Conservation (phyloP, 2,113 vertebrate genomes). For the Pandion haliaetus region DNA sequence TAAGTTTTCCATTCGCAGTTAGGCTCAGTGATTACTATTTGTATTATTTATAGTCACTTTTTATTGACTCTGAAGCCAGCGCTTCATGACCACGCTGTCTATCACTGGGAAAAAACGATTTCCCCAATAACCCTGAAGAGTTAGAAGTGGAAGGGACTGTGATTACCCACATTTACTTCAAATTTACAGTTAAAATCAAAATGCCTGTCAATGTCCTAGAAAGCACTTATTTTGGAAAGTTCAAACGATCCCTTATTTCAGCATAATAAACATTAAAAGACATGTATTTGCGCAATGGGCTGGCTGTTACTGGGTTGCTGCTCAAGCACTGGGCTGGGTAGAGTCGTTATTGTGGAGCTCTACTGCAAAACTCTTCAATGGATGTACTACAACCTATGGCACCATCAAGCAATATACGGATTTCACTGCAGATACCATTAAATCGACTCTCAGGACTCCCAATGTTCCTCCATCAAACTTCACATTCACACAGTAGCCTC, state of each 20-base stretch:
- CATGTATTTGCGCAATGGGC: not conserved
- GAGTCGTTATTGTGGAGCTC: fast-evolving
- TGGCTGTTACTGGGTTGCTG: not conserved
- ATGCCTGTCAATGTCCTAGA: not conserved
- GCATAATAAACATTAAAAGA: not conserved
- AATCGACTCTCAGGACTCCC: not conserved
- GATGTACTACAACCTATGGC: not conserved
- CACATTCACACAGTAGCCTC: fast-evolving
- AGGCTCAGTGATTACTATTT: not conserved
- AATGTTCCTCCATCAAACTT: fast-evolving
- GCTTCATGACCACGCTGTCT: not conserved
- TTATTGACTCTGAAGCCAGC: not conserved
- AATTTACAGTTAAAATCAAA: not conserved
- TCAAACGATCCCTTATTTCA: not conserved
- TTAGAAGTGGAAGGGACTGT: not conserved
- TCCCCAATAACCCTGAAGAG: not conserved
- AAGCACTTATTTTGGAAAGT: not conserved
- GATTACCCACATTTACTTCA: not conserved
- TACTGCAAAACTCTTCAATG: not conserved
- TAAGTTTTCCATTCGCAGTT: not conserved
- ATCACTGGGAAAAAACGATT: not conserved
- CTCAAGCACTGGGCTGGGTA: not conserved
- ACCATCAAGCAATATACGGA: fast-evolving
- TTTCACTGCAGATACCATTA: not conserved
- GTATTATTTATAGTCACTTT: not conserved